Conservation (phyloP, 2,888 invertebrate genomes). For the Ellobium chinense region DNA sequence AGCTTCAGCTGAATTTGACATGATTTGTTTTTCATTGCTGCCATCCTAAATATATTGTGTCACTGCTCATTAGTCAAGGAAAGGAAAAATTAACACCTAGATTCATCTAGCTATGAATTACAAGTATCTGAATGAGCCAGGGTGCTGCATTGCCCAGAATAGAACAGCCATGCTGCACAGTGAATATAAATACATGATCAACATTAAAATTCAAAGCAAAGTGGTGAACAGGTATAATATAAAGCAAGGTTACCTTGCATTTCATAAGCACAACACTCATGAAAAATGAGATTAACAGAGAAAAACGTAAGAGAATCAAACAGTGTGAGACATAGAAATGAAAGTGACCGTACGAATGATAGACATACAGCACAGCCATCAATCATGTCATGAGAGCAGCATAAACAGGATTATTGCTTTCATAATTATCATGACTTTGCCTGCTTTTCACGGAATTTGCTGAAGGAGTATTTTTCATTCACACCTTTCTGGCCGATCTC, state of each 20-base stretch:
- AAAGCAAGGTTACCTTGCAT: background rate
- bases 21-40: too few relatives aligned
- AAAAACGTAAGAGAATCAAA: background rate
- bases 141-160: background rate
- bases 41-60: too few relatives aligned
- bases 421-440: constrained; percentile 41
- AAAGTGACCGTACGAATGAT: background rate
- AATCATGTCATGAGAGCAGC: constrained; percentile 39
- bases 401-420: too few relatives aligned
- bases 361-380: background rate
- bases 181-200: background rate
- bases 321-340: background rate
- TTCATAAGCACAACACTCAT: background rate
- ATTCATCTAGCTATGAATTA: too few relatives aligned
- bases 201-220: background rate
- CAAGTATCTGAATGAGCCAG: too few relatives aligned
- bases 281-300: background rate
- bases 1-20: too few relatives aligned
- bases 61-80: too few relatives aligned
- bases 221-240: background rate
- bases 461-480: constrained; percentile 71
- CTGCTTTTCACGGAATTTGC: constrained; percentile 66
- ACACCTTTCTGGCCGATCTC: constrained; percentile 76
- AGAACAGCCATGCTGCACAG: background rate
- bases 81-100: too few relatives aligned